Evolutionary conservation across 2,113 vertebrate genomes (phyloP), one percentile per base, ranked within the genome.

Genomic region (Prochilodus magdalenae): DNA sequence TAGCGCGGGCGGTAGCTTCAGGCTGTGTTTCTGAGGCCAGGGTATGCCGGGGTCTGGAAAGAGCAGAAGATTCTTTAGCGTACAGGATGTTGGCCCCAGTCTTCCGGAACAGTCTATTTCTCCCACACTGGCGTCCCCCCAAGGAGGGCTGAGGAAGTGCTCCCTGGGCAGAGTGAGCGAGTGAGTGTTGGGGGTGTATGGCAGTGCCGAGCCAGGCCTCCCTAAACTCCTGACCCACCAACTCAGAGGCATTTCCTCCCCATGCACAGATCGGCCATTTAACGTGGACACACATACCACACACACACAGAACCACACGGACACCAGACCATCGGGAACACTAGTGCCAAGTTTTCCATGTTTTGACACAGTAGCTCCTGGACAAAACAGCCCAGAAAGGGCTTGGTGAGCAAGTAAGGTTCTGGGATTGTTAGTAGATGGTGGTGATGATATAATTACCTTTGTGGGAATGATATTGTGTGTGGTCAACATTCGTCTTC

Each of bases 231-330:
- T 95, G 94, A 95, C 93, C 93, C 91, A 89, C 90, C 92, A 93
- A 89, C 94, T 94, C 92, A 91, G 91, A 91, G 91, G 94, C 92
- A 94, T 95, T 95, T 96, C 95, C 95, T 95, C 87, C 36, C 73
- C 73, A 70, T 90, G 62, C 79, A 77, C 81, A 74, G 70, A 73
- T 80, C 86, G 29, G 79, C 72, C 76, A 36, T 75, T 82, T 74
- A 80, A 70, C 79, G 79, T 75, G 24, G 40, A 78, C 62, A 72
- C 53, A 67, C 65, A 84, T 53, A 77, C 44, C 62, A 82, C 27
- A 67, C 80, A 80, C 73, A 75, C 49, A 51, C 14, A 18, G 14
- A 2, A 51, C 49, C 40, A 79, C 49, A 40, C 29, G 33, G 30
- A 75, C 24, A 75, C 73, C 40, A 24, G 36, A 36, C 49, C 36